Percentiles rank a stretch among this genome's conserved stretches.
phyloP scores from a whole-genome alignment of 2,888 invertebrate species.

The Temnothorax unifasciatus region DNA sequence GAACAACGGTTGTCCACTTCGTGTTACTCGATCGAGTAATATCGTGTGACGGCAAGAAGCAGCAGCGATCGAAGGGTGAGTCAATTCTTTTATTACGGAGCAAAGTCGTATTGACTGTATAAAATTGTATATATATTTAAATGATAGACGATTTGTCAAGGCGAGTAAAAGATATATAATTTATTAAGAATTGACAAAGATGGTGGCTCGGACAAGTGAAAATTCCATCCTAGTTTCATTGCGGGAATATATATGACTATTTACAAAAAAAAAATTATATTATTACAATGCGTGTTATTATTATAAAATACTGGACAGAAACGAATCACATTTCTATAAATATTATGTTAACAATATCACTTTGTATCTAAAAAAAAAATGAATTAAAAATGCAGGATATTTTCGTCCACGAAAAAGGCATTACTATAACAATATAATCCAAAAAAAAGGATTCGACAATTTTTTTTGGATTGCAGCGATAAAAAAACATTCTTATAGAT shows the following conservation, averaged over 20 bases:
- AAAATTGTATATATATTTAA: neutral
- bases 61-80: neutral
- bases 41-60: too few relatives aligned
- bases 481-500: conserved; percentile 11
- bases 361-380: neutral
- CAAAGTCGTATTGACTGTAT: neutral
- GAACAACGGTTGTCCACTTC: neutral
- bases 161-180: neutral
- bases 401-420: neutral
- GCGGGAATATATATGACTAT: neutral
- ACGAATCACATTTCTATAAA: conserved; percentile 9
- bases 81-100: neutral
- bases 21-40: neutral
- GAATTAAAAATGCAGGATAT: neutral
- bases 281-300: neutral
- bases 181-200: conserved; percentile 19
- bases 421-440: conserved; percentile 1
- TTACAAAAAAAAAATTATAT: conserved; percentile 6
- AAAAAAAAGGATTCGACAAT: neutral
- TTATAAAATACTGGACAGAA: conserved; percentile 5
- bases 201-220: conserved; percentile 1
- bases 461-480: neutral
- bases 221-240: conserved; percentile 6
- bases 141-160: neutral
- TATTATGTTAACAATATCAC: conserved; percentile 18